Base-by-base conservation (phyloP, 2,797 vertebrate species). In the Austrolebias charrua region DNA sequence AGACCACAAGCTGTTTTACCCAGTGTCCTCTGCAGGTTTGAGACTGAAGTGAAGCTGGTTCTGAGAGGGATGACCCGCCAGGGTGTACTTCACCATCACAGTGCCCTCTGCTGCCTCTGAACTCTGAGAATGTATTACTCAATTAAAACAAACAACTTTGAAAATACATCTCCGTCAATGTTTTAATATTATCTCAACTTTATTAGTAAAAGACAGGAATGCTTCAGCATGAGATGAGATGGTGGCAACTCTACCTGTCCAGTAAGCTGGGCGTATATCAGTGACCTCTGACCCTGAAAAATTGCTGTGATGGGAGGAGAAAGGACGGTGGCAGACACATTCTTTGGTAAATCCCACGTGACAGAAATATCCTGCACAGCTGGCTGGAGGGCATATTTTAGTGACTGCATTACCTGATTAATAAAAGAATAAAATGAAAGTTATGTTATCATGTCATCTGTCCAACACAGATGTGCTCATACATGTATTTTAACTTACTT, bases 211-310 rank as follows among this genome's bases (percentile, higher is more conserved):
- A 7, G 8, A 58, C 1, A 33, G 4, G 7, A 19, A 8, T 15
- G 7, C 13, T 42, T 42, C 13, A 42, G 15, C 5, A 24, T 24
- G n/a, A 40, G 40, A 40, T 10, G 15, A 46, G n/a, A 46, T 46
- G 8, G n/a, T 46, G 44, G 44, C 8, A 44, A 11, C 72, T 69
- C 52, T 67, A 90, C 90, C 87, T 90, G 4, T 83, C 82, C 89
- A 66, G 76, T 86, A 28, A 93, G 78, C 46, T 90, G 88, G 16
- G 73, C 87, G 45, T 90, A 92, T 70, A 91, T 16, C 63, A 96
- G 90, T 63, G 93, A 81, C 65, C 92, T 90, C 50, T 95, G 92
- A 78, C 94, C 93, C 55, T 90, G 88, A 72, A 95, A 95, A 63
- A 96, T 33, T 33, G 31, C 31, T 33, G 31, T 89, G 59, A 93